Evolutionary conservation across 2,113 vertebrate species (phyloP), one percentile per base, ranked within the genome.

Genomic region (Telmatochromis sp.): DNA sequence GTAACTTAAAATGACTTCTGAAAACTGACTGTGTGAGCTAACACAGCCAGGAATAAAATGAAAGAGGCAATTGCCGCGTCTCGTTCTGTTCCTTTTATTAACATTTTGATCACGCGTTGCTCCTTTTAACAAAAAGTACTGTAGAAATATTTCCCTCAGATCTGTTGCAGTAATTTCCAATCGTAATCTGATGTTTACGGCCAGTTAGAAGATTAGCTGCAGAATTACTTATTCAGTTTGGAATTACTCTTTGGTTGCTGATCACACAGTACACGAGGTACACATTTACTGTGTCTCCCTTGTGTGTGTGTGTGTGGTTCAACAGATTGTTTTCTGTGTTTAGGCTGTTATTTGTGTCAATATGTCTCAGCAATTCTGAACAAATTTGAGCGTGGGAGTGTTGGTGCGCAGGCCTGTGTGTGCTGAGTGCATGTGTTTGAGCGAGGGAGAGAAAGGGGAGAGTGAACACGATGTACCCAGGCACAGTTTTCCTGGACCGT

Each of bases 391-490:
- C 21, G 87, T 92, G 86, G 86, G 87, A 65, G 86, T 81, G 85
- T 90, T 82, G 55, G 28, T 89, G 57, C 37, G 37, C 49, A 42
- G 55, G 83, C 23, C 15, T 4, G 19, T 86, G 75, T 81, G 82
- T 15, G 79, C 26, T 7, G 47, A n/a, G 31, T 90, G 58, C 78
- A 75, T 82, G 75, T 85, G 85, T 85, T 78, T 57, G 79, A 45
- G 51, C 4, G 73, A 70, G 55, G 75, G 81, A 68, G 85, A 75
- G 89, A 87, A 87, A 91, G 75, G 87, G 87, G 91, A 92, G 89
- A 93, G 80, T 89, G 95, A 92, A 96, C 95, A 94, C 79, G 85
- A 92, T 97, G 95, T 96, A 95, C 96, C 89, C 90, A 91, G 90
- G 87, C 93, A 92, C 89, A 93, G 90, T 93, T 96, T 96, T 95